Conservation (phyloP, 1,140 invertebrate species). For the Eupristina koningsbergeri region DNA sequence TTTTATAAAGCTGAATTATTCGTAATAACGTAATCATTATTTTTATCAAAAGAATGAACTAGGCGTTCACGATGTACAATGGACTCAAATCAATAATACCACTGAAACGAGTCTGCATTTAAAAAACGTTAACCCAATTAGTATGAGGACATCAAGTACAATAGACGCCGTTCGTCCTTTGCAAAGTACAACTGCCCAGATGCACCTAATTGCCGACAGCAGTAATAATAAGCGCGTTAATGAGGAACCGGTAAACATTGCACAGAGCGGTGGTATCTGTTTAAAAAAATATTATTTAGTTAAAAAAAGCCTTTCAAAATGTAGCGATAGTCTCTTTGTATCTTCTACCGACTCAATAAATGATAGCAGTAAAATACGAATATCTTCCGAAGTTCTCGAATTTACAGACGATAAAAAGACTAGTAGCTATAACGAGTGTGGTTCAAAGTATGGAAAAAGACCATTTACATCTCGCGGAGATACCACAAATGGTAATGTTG, state of each 20-base stretch:
- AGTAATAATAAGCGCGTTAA: background rate
- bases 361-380: background rate
- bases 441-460: background rate
- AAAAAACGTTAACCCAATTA: background rate
- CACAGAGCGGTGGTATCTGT: background rate
- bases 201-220: too few relatives aligned
- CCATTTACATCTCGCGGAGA: background rate
- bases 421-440: too few relatives aligned
- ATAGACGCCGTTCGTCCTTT: background rate
- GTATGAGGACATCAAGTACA: background rate
- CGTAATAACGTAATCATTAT: slow-evolving; percentile 39
- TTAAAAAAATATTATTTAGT: background rate
- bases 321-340: background rate
- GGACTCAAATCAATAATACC: slow-evolving; percentile 57
- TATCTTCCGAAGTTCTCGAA: background rate
- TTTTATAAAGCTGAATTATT: background rate
- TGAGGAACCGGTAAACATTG: background rate
- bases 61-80: slow-evolving; percentile 69
- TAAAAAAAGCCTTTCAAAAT: background rate
- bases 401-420: background rate
- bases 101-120: background rate
- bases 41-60: slow-evolving; percentile 73
- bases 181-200: background rate
- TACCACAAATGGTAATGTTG: background rate
- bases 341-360: background rate